Evolutionary conservation across 2,888 invertebrate genomes (phyloP).

Genomic region (Caenorhabditis sinica): DNA sequence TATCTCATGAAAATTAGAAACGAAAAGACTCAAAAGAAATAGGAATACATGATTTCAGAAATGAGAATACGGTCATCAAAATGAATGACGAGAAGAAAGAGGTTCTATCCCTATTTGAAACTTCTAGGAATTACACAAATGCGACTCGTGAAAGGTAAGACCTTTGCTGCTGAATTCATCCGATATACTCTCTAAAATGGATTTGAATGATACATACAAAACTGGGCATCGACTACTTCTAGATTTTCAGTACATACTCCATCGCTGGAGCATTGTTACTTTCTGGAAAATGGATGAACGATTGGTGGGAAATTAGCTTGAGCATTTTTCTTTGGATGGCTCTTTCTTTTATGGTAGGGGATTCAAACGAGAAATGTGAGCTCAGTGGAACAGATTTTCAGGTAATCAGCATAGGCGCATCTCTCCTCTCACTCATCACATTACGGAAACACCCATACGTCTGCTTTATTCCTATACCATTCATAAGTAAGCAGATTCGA

Average conservation of each 20-base stretch:
- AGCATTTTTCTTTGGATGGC: slow-evolving; percentile 80
- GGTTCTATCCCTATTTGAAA: slow-evolving; percentile 48
- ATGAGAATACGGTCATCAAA: slow-evolving; percentile 28
- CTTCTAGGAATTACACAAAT: slow-evolving; percentile 21
- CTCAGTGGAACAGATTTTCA: slow-evolving; percentile 32
- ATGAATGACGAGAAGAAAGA: slow-evolving; percentile 38
- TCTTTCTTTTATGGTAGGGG: slow-evolving; percentile 67
- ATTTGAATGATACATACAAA: neutral
- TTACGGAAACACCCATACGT: slow-evolving; percentile 79
- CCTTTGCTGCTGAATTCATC: neutral
- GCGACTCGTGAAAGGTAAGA: slow-evolving; percentile 29
- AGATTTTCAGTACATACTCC: slow-evolving; percentile 57
- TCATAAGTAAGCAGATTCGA: slow-evolving; percentile 62
- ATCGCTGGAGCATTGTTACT: slow-evolving; percentile 72
- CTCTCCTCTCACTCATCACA: slow-evolving; percentile 73
- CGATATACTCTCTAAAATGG: neutral
- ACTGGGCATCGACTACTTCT: too few relatives aligned
- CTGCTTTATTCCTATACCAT: slow-evolving; percentile 67
- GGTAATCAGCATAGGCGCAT: slow-evolving; percentile 71
- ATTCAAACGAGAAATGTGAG: neutral
- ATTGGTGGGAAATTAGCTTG: slow-evolving; percentile 77
- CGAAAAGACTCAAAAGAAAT: too few relatives aligned
- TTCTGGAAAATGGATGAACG: slow-evolving; percentile 65
- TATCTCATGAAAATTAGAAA: too few relatives aligned
- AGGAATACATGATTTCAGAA: slow-evolving; percentile 10